Evolutionary conservation across 37 sponge, comb jelly and placozoan genomes (phyloP).

Genomic region (Cliona cf. orientalis): DNA sequence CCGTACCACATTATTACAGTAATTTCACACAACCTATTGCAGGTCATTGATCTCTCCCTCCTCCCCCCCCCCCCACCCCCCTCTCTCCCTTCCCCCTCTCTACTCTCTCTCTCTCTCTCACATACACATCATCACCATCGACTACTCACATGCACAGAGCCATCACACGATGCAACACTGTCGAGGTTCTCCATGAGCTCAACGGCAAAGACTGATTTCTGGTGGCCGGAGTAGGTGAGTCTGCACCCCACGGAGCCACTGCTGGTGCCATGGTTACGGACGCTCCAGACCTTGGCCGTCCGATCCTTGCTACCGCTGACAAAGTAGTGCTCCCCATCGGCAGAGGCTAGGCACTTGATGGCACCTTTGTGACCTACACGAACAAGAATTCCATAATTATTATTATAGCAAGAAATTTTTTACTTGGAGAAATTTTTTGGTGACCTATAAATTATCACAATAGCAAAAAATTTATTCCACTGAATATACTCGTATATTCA

Average conservation of each 20-base stretch:
- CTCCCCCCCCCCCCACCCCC: too few species aligned
- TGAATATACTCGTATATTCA: neutral
- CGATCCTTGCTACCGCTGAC: slow-evolving; percentile 88
- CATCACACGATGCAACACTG: slow-evolving; percentile 78
- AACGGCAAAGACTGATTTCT: slow-evolving; percentile 63
- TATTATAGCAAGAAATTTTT: neutral
- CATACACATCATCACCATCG: neutral
- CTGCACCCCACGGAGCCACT: neutral
- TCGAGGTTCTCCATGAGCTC: slow-evolving; percentile 33
- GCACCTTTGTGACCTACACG: slow-evolving; percentile 82
- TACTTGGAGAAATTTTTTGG: neutral
- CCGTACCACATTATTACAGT: too few species aligned
- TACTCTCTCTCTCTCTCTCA: neutral
- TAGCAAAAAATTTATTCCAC: neutral
- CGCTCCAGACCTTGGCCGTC: slow-evolving; percentile 86
- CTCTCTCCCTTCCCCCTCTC: too few species aligned
- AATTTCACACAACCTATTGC: too few species aligned
- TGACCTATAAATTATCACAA: neutral
- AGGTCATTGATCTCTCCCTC: too few species aligned
- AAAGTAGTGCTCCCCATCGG: slow-evolving; percentile 78
- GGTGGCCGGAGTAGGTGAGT: slow-evolving; percentile 69
- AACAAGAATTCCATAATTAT: neutral
- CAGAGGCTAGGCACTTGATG: slow-evolving; percentile 46
- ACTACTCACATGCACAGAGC: slow-evolving; percentile 75
- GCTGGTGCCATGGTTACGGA: slow-evolving; percentile 74